Evolutionary conservation across 2,888 invertebrate species (phyloP), one percentile per base, ranked within the genome.

Genomic region (Auanema freiburgensis): DNA sequence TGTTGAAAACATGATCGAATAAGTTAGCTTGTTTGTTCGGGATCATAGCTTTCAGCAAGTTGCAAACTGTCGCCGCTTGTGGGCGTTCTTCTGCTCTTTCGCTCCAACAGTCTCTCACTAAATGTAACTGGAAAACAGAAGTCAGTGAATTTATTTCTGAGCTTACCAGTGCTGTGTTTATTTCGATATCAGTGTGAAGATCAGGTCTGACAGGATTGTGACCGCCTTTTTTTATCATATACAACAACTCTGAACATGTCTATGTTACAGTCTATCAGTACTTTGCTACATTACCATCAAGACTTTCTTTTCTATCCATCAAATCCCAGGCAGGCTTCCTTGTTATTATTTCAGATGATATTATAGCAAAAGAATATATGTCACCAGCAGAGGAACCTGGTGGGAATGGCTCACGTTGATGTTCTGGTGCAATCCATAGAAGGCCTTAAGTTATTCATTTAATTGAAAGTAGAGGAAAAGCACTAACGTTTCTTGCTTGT

Each of bases 1-100:
- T 79, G 14, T 72, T 69, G 66, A 80, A 80, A 21, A 81, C 80
- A 55, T 80, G 77, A 61, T 81, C 80, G 75, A 80, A 79, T 41
- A 80, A 63, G 55, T 78, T 80, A 43, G 25, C 54, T 21, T 55
- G 44, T 23, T 56, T 57, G 46, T 61, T 67, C 4, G 69, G 69
- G 44, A 71, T 60, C 62, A 72, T 69, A 16, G 53, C 42, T n/a
- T 66, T 69, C 42, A 69, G 25, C 8, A 69, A 43, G 40, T 66
- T 65, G 41, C 60, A 57, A 1, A 67, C 66, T 33, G 64, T 55
- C 14, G 73, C 74, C 23, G 74, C 70, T 4, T 49, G 62, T 23
- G 80, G 80, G 0, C 80, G 65, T 41, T 79, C 72, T 2, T 53
- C 49, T 2, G 76, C 72, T 21, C 68, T 71, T 56, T 80, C 79